phyloP scores from a whole-genome alignment of 2,797 vertebrate species.

The Mus minutoides region DNA sequence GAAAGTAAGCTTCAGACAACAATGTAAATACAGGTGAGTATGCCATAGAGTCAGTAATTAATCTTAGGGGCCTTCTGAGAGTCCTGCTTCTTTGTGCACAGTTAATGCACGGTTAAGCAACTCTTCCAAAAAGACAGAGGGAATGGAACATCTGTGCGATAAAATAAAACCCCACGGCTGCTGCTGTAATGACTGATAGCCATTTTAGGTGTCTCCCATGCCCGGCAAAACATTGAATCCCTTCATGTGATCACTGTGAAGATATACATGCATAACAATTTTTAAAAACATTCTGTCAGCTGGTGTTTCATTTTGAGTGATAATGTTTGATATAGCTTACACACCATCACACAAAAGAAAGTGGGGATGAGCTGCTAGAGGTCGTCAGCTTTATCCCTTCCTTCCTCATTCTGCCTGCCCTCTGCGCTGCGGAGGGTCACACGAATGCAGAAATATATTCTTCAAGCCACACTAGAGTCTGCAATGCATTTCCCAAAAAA shows the following conservation, averaged over 20 bases:
- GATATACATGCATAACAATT: neutral
- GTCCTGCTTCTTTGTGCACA: slow-evolving; percentile 27
- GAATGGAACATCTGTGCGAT: slow-evolving; percentile 1
- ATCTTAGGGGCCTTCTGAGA: slow-evolving; percentile 40
- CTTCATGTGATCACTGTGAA: slow-evolving; percentile 29
- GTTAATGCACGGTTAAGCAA: slow-evolving; percentile 36
- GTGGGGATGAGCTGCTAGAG: neutral
- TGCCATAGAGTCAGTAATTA: neutral
- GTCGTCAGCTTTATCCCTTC: neutral
- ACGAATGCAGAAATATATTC: neutral
- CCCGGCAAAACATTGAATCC: neutral
- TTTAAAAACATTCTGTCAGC: slow-evolving; percentile 29
- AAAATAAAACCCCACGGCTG: slow-evolving; percentile 48
- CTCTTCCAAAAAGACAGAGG: slow-evolving; percentile 23
- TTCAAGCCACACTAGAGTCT: slow-evolving; percentile 34
- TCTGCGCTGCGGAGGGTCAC: neutral
- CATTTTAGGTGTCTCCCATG: slow-evolving; percentile 53
- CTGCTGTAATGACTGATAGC: slow-evolving; percentile 13
- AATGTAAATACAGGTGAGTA: slow-evolving; percentile 48
- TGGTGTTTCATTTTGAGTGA: slow-evolving; percentile 38
- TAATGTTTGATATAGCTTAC: slow-evolving; percentile 50
- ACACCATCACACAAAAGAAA: slow-evolving; percentile 39
- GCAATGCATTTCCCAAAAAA: slow-evolving; percentile 40
- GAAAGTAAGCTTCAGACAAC: slow-evolving; percentile 35
- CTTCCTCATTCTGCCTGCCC: neutral